Base-by-base conservation (phyloP, 1,140 invertebrate genomes). In the Caerostris extrusa region DNA sequence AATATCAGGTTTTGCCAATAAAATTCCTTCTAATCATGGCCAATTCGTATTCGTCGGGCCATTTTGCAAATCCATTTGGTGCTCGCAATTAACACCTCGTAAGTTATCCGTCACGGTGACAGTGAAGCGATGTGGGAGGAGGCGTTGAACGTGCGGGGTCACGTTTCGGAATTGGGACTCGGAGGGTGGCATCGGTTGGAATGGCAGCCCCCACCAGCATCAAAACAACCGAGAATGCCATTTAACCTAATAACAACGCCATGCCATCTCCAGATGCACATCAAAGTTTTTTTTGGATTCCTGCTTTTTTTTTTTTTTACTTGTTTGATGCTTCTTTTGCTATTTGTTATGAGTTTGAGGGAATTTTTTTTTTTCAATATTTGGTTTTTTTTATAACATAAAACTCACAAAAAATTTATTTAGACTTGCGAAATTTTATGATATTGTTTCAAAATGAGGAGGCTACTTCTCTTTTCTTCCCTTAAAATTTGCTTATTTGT, bases 111-210 rank as follows among this genome's bases (percentile, higher is more conserved):
- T n/a, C 17, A 19, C n/a, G 50, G 6, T 19, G 34, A 83, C 56
- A 57, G 55, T 17, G 56, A 83, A 34, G 56, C 71, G 8, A 3
- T 7, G 90, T 91, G 81, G 90, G 90, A 83, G 90, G 90, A 64
- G 90, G 90, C 90, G 89, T 90, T 60, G 89, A 90, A 8, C 89
- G 89, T 50, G 71, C 89, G 57, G 71, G 90, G 90, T 91, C 77
- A 91, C 90, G 77, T 14, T 91, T 64, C 19, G 58, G 81, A 91
- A 91, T 83, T 91, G 60, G 90, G 90, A 53, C 90, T 91, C 81
- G 34, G 58, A 82, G 90, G 90, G 90, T 83, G 90, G 90, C 90
- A 82, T 69, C 64, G 61, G 34, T 34, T 71, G 53, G 81, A 85
- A 50, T 91, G 90, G 77, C 90, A 83, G 12, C 90, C 81, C 90